Evolutionary conservation across 2,888 invertebrate genomes (phyloP), one percentile per base, ranked within the genome.

Genomic region (Leptinotarsa juncta): DNA sequence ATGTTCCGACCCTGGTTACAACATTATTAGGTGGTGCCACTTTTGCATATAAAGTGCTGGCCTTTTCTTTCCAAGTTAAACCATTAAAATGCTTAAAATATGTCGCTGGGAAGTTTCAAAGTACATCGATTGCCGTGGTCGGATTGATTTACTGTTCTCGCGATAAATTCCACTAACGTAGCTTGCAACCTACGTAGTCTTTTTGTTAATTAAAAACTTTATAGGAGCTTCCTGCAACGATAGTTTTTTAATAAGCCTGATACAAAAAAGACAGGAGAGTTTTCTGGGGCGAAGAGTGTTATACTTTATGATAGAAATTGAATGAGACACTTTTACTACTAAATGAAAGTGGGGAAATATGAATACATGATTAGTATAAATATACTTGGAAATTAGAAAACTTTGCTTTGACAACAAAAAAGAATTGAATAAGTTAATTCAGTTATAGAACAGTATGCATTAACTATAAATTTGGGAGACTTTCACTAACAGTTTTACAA

Each of bases 31-130:
- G 71, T 71, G 69, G 65, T 60, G 73, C 69, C 70, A 67, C 57
- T 69, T 74, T 72, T 77, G 79, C 77, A 79, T 79, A 79, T 73
- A 77, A 76, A 77, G 76, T 67, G 68, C 67, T 42, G 10, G 70
- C 55, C 48, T 55, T 75, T 77, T 76, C 74, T 77, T 66, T 69
- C 32, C 50, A 74, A 76, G 66, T 77, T 75, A 55, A 71, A 73
- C 77, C 76, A 76, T 77, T 74, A 79, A 76, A 66, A 74, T 70
- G 60, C 42, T 71, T 76, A 71, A 77, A 78, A 74, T 76, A 74
- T 76, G 70, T 73, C 76, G 69, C 62, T 73, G 51, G 42, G 67
- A 78, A 76, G 65, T 76, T 77, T 73, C 73, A 73, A 74, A 70
- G 76, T 57, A 50, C 74, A 77, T 74, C 72, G 76, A 78, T 77